These are phyloP conservation scores for Caenorhabditis becei DNA, from an alignment of 2,888 invertebrate genomes.

Conservation along the genomic window DNA sequence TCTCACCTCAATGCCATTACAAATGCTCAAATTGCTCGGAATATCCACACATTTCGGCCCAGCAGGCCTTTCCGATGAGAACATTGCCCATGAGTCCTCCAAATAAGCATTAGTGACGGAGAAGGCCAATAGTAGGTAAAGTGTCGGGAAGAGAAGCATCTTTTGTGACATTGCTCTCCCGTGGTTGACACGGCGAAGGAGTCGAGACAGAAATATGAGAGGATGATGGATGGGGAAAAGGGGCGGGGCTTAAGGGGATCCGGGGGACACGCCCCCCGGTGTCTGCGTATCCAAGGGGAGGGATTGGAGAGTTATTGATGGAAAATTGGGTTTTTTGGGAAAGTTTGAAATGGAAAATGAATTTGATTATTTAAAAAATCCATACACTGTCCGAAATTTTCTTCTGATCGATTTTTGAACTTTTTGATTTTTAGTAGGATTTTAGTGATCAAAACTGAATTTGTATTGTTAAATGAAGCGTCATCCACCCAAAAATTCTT, in stretches of 20 bases:
- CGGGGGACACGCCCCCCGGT: neutral
- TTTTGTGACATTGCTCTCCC: neutral
- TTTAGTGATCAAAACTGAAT: no score
- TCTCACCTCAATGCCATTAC: constrained; percentile 84
- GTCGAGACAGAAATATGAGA: constrained; percentile 10
- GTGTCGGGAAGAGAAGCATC: constrained; percentile 12
- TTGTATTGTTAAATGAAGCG: no score
- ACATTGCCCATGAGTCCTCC: constrained; percentile 75
- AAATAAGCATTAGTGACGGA: constrained; percentile 57
- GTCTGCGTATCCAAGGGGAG: neutral
- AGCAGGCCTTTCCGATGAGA: constrained; percentile 65
- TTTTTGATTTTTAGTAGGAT: no score
- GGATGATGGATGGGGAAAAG: constrained; percentile 31
- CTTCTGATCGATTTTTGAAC: no score
- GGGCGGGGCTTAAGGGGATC: constrained; percentile 22
- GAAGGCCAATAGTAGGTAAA: constrained; percentile 39
- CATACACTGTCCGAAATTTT: no score
- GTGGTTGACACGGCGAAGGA: no score
- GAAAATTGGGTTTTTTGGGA: no score
- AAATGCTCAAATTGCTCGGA: constrained; percentile 85
- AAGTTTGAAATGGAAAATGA: no score
- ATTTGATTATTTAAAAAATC: no score
- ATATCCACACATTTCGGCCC: constrained; percentile 85
- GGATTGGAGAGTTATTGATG: neutral
- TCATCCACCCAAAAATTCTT: no score